Evolutionary conservation across 2,888 invertebrate species (phyloP).

Genomic region (Girardia tigrina): DNA sequence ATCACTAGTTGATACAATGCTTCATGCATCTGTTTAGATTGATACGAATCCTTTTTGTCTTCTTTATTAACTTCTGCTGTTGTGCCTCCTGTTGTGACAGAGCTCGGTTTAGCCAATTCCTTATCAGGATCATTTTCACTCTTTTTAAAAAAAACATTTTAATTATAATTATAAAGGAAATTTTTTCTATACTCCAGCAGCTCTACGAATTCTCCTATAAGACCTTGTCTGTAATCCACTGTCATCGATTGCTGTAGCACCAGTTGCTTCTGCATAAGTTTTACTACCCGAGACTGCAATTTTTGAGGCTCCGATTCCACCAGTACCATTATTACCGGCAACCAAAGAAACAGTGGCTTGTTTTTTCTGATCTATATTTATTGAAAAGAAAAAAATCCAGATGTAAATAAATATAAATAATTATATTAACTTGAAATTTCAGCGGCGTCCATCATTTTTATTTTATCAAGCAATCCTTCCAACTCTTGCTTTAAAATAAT

Average conservation of each 20-base stretch:
- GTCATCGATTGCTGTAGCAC: background rate
- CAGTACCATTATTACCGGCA: background rate
- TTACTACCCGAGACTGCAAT: background rate
- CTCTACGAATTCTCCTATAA: slow-evolving; percentile 3
- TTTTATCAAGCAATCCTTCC: background rate
- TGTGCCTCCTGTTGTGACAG: background rate
- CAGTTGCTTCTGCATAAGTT: background rate
- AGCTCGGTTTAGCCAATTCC: background rate
- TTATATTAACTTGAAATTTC: background rate
- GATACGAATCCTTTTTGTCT: background rate
- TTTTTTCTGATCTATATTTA: background rate
- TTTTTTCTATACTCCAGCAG: background rate
- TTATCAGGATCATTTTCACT: background rate
- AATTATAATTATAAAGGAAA: background rate
- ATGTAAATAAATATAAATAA: background rate
- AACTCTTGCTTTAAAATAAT: background rate
- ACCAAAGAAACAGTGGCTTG: background rate
- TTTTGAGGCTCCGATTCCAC: background rate
- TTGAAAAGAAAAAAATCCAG: background rate
- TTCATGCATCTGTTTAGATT: background rate
- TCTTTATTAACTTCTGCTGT: background rate
- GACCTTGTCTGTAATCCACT: slow-evolving; percentile 4
- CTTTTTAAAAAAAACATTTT: too few relatives aligned
- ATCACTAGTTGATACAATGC: background rate
- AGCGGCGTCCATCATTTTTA: slow-evolving; percentile 7